Evolutionary conservation across 2,888 invertebrate species (phyloP).

Genomic region (Andrena bucephala): DNA sequence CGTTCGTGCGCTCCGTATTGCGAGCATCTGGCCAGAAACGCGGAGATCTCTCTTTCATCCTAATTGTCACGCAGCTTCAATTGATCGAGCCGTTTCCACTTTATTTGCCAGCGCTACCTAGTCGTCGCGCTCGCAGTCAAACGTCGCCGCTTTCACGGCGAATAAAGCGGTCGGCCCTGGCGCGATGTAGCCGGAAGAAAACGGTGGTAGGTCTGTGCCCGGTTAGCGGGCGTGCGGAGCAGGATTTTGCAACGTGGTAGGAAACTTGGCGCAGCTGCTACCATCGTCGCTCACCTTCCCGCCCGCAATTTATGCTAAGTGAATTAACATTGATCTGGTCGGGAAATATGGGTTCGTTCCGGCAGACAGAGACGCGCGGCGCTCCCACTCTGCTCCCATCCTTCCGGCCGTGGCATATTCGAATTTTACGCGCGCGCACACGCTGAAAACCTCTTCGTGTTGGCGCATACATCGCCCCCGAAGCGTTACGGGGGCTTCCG

Average conservation of each 20-base stretch:
- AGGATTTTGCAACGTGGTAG: slow-evolving; percentile 55
- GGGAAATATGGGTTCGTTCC: slow-evolving; percentile 57
- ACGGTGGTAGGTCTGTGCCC: slow-evolving; percentile 25
- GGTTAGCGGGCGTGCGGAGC: slow-evolving; percentile 40
- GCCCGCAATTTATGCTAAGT: slow-evolving; percentile 67
- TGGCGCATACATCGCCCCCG: slow-evolving; percentile 12
- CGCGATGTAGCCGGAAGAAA: slow-evolving; percentile 45
- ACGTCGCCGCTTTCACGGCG: neutral
- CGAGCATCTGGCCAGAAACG: neutral
- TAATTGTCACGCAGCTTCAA: neutral
- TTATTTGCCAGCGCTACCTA: neutral
- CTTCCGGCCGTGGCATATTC: slow-evolving; percentile 30
- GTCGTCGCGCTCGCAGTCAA: neutral
- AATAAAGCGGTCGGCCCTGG: slow-evolving; percentile 31
- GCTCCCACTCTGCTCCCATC: slow-evolving; percentile 10
- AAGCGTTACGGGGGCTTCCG: slow-evolving; percentile 38
- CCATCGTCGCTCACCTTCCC: slow-evolving; percentile 53
- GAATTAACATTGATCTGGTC: slow-evolving; percentile 71
- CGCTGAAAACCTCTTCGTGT: neutral
- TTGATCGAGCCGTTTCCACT: slow-evolving; percentile 18
- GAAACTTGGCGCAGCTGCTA: slow-evolving; percentile 67
- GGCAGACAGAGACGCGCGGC: slow-evolving; percentile 28
- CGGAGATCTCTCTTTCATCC: neutral
- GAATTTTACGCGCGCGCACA: slow-evolving; percentile 40
- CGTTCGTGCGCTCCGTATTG: neutral